A percentile compares a stretch with the other conserved stretches of the same genome.
Evolutionary conservation across 2,797 vertebrate genomes (phyloP).

Genomic region (Eutrigla gurnardus): DNA sequence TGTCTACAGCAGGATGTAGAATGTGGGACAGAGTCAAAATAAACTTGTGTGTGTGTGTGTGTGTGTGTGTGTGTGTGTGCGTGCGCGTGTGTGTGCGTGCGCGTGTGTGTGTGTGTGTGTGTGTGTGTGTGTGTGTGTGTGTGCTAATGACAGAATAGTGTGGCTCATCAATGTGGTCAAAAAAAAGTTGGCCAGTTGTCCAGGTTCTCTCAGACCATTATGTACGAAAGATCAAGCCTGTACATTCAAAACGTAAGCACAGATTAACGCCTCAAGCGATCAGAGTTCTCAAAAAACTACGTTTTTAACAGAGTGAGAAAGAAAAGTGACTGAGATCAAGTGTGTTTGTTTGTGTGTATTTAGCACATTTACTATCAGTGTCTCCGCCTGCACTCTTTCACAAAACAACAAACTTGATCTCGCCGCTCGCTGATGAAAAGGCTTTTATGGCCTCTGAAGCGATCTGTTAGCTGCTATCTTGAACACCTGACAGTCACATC

Average conservation of each 20-base stretch:
- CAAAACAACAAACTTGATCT: slow-evolving; percentile 60
- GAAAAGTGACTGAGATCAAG: not conserved
- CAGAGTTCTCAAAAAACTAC: not conserved
- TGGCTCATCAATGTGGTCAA: too few relatives aligned
- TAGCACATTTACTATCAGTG: slow-evolving; percentile 17
- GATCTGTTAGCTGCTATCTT: slow-evolving; percentile 48
- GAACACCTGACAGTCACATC: slow-evolving; percentile 43
- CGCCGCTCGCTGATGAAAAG: slow-evolving; percentile 49
- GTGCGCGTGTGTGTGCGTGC: too few relatives aligned
- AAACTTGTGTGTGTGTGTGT: not conserved
- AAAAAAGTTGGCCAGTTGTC: not conserved
- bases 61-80: too few relatives aligned
- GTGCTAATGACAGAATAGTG: too few relatives aligned
- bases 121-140: too few relatives aligned
- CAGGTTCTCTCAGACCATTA: not conserved
- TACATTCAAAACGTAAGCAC: slow-evolving; percentile 13
- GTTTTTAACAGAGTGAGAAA: not conserved
- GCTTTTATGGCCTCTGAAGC: slow-evolving; percentile 53
- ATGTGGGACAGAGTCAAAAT: too few relatives aligned
- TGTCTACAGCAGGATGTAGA: not conserved
- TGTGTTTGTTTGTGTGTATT: slow-evolving; percentile 10
- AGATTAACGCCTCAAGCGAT: not conserved
- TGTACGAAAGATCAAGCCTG: not conserved
- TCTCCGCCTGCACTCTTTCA: slow-evolving; percentile 32
- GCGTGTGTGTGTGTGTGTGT: too few relatives aligned